A percentile compares a stretch with the other conserved stretches of the same genome.
Evolutionary conservation across 2,888 invertebrate genomes (phyloP).

Genomic region (Drosophila sordidula): DNA sequence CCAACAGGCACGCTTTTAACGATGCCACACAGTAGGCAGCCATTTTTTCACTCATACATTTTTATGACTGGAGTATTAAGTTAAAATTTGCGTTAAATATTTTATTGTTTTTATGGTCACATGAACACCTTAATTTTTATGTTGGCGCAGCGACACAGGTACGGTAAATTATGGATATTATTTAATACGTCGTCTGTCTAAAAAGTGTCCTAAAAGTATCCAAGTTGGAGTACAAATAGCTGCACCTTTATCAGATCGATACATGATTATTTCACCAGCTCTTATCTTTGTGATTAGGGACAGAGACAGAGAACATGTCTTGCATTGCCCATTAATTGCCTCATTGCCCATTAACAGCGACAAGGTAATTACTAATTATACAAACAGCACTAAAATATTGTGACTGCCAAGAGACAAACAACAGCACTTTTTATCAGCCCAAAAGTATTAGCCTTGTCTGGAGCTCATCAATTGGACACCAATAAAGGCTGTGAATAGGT

Average conservation of each 20-base stretch:
- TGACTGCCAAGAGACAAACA: not conserved
- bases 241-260: conserved; percentile 24
- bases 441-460: not conserved
- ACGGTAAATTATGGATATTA: conserved; percentile 51
- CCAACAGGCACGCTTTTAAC: conserved; percentile 47
- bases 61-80: conserved; percentile 73
- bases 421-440: not conserved
- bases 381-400: conserved; percentile 13
- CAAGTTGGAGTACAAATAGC: not conserved
- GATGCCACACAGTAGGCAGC: conserved; percentile 52
- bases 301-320: conserved; percentile 1
- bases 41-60: conserved; percentile 62
- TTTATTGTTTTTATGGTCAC: conserved; percentile 77
- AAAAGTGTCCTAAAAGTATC: not conserved
- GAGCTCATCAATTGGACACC: conserved; percentile 10
- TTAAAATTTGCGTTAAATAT: conserved; percentile 81
- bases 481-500: conserved; percentile 8
- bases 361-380: conserved; percentile 38
- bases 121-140: conserved; percentile 70
- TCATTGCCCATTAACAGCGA: conserved; percentile 35
- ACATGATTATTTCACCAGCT: conserved; percentile 20
- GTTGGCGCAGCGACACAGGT: conserved; percentile 25
- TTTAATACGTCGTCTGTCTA: conserved; percentile 9
- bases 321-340: conserved; percentile 44
- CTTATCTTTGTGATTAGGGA: not conserved